These are phyloP conservation scores for Corydoras maculifer DNA, from an alignment of 2,113 vertebrate genomes.

Conservation along the genomic window DNA sequence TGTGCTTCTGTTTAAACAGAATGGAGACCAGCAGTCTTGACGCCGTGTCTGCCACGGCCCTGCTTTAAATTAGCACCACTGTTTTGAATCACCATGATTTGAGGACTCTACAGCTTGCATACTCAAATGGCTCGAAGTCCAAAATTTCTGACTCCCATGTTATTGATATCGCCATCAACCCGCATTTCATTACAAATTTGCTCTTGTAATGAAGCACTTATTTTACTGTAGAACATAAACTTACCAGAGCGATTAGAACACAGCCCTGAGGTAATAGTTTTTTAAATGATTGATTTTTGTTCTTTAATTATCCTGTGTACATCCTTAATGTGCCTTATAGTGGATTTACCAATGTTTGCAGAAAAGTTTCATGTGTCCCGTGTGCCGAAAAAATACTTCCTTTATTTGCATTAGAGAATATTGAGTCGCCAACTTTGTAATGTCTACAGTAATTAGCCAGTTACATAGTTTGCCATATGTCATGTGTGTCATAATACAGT, in stretches of 20 bases:
- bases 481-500: no score
- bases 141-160: neutral
- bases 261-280: neutral
- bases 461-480: no score
- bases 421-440: no score
- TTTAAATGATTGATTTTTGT: neutral
- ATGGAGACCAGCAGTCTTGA: no score
- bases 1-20: no score
- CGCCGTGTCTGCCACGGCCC: no score
- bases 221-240: constrained; percentile 1
- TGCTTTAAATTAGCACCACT: no score
- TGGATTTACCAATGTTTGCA: neutral
- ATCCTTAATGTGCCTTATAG: neutral
- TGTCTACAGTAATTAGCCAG: no score
- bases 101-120: neutral
- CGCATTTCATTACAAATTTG: neutral
- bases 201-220: neutral
- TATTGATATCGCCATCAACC: neutral
- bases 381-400: neutral
- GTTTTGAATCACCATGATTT: neutral
- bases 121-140: neutral
- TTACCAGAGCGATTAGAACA: neutral
- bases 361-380: neutral
- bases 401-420: no score
- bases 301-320: neutral